Conservation (phyloP, 1,140 invertebrate genomes). For the Papilio xuthus region DNA sequence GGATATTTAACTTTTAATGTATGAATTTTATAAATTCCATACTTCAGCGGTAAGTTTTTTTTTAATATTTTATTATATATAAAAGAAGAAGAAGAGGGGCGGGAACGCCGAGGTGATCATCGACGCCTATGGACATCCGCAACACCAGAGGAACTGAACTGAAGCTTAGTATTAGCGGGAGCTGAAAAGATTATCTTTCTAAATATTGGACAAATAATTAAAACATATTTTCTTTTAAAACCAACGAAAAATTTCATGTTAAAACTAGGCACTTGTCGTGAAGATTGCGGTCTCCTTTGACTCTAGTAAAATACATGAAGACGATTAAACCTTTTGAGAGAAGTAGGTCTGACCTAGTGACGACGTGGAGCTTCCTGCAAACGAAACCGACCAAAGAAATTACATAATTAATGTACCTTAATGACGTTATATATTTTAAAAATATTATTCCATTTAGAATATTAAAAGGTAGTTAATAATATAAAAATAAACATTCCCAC, state of each 20-base stretch:
- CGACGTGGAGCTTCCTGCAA: background rate
- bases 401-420: background rate
- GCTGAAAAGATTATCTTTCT: no score
- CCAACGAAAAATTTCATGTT: background rate
- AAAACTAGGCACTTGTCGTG: background rate
- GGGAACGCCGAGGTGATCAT: no score
- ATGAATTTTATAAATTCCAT: background rate
- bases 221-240: background rate
- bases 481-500: background rate
- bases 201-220: no score
- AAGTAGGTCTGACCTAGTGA: constrained; percentile 10
- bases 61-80: no score
- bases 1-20: background rate
- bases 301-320: background rate
- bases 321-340: background rate
- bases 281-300: background rate
- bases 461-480: background rate
- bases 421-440: background rate
- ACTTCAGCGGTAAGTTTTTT: no score
- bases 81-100: no score
- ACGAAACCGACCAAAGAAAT: background rate
- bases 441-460: background rate
- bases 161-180: no score
- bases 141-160: no score
- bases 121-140: no score